Percentiles rank a stretch among this genome's conserved stretches.
Conservation (phyloP, 2,888 invertebrate genomes). For the Osmoderma eremita region DNA sequence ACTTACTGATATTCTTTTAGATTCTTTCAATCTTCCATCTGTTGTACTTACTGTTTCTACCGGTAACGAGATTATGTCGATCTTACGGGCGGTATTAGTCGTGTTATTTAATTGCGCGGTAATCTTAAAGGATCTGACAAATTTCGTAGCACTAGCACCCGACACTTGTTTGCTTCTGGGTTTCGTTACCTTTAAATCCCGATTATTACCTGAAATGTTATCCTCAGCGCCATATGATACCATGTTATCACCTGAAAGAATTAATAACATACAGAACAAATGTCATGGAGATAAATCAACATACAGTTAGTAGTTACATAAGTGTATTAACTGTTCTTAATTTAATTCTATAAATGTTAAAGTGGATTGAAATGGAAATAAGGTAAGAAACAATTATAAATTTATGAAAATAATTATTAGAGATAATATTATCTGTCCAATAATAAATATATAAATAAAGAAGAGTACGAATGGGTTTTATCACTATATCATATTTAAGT, state of each 20-base stretch:
- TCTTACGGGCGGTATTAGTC: conserved; percentile 6
- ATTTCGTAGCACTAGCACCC: not conserved
- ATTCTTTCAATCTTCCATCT: not conserved
- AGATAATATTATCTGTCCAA: too few relatives aligned
- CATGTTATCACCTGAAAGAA: conserved; percentile 15
- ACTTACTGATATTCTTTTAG: not conserved
- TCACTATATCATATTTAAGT: too few relatives aligned
- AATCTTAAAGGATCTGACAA: conserved; percentile 16
- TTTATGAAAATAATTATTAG: too few relatives aligned
- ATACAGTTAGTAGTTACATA: too few relatives aligned
- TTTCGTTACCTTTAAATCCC: not conserved
- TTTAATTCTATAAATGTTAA: too few relatives aligned
- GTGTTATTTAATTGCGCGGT: conserved; percentile 9
- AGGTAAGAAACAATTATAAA: too few relatives aligned
- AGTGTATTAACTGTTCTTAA: too few relatives aligned
- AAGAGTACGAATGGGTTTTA: too few relatives aligned
- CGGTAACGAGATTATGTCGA: conserved; percentile 19
- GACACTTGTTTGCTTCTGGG: not conserved
- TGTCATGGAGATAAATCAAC: not conserved
- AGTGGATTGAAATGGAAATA: too few relatives aligned
- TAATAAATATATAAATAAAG: too few relatives aligned
- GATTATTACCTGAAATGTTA: not conserved
- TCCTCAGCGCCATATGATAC: not conserved
- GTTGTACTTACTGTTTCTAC: conserved; percentile 21
- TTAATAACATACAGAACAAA: not conserved